These are phyloP conservation scores for Drosophila micromelanica DNA, from an alignment of 1,140 invertebrate species.

Conservation along the genomic window DNA sequence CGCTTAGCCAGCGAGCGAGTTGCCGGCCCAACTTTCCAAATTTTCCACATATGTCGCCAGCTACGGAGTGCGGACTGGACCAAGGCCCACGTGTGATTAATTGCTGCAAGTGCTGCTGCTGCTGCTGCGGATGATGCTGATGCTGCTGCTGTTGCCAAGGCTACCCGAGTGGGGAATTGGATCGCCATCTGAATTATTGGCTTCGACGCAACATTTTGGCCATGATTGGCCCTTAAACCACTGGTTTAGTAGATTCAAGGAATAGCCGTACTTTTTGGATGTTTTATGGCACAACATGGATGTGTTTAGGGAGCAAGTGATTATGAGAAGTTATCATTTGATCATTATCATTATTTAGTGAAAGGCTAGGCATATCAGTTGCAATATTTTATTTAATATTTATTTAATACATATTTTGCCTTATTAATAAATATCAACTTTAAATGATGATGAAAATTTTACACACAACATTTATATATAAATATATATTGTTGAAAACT, in stretches of 20 bases:
- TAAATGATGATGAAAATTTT: too few species aligned
- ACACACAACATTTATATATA: too few species aligned
- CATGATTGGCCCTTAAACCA: conserved; percentile 65
- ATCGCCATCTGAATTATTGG: conserved; percentile 50
- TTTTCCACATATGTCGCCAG: conserved; percentile 77
- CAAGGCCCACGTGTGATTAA: conserved; percentile 66
- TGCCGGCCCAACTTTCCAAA: conserved; percentile 51
- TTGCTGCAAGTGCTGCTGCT: conserved; percentile 54
- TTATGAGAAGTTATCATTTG: conserved; percentile 2
- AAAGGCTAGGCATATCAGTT: neutral
- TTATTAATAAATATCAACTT: too few species aligned
- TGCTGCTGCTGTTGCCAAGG: too few species aligned
- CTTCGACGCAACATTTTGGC: conserved; percentile 65
- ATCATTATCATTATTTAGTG: neutral
- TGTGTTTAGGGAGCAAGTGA: too few species aligned
- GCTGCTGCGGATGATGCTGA: neutral
- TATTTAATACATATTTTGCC: too few species aligned
- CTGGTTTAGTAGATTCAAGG: conserved; percentile 23
- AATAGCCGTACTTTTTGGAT: conserved; percentile 16
- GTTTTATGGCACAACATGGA: conserved; percentile 22
- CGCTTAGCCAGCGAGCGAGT: conserved; percentile 50
- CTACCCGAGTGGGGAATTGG: neutral
- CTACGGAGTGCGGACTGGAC: conserved; percentile 31
- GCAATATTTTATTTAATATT: too few species aligned
- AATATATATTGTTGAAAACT: too few species aligned